Evolutionary conservation across 1,140 invertebrate species (phyloP).

Genomic region (Pectinophora gossypiella): DNA sequence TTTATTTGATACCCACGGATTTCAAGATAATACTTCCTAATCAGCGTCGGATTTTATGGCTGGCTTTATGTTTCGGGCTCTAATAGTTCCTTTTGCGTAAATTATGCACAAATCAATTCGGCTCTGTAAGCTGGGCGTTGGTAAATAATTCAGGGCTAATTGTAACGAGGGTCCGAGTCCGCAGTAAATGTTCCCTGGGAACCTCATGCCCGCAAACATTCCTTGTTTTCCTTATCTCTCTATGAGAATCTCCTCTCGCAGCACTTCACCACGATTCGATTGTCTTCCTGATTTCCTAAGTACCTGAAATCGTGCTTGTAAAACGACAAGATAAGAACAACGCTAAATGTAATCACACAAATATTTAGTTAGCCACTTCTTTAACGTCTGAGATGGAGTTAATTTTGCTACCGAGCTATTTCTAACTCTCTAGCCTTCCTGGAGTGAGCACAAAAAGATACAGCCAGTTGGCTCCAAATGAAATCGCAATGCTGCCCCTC

Average conservation of each 20-base stretch:
- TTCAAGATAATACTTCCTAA: constrained; percentile 16
- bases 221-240: constrained; percentile 45
- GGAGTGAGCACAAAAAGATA: not conserved
- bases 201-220: constrained; percentile 27
- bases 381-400: no score
- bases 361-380: no score
- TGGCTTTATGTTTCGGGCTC: constrained; percentile 19
- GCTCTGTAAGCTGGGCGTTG: constrained; percentile 37
- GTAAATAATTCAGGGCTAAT: constrained; percentile 62
- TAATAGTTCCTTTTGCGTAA: constrained; percentile 41
- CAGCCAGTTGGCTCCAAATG: constrained; percentile 32
- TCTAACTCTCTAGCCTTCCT: no score
- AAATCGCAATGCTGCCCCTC: constrained; percentile 33
- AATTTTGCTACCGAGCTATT: no score
- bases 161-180: constrained; percentile 52
- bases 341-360: no score
- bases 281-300: no score
- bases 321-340: no score
- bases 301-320: no score
- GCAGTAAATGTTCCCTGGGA: constrained; percentile 46
- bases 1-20: no score
- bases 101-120: constrained; percentile 62
- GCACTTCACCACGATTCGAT: no score
- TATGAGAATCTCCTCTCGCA: not conserved
- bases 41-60: constrained; percentile 23